Conservation (phyloP, 2,797 vertebrate genomes). For the Borostomias antarcticus region DNA sequence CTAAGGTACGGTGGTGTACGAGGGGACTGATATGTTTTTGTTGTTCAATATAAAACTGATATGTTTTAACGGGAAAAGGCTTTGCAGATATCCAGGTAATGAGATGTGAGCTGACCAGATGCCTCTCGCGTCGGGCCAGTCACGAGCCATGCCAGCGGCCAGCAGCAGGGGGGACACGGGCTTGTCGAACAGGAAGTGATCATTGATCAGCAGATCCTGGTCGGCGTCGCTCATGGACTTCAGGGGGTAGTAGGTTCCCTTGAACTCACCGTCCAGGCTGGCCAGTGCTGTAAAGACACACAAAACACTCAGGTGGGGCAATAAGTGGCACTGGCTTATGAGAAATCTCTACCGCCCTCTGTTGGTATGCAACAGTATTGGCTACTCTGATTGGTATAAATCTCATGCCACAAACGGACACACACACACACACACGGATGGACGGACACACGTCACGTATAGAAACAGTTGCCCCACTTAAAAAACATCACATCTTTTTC, state of each 20-base stretch:
- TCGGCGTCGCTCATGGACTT: conserved; percentile 82
- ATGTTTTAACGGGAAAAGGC: neutral
- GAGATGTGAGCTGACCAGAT: conserved; percentile 85
- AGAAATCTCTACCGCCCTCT: too few species aligned
- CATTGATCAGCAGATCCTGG: conserved; percentile 84
- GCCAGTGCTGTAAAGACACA: conserved; percentile 71
- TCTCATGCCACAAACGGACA: too few species aligned
- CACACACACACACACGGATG: neutral
- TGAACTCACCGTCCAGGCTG: conserved; percentile 84
- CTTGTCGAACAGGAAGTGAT: conserved; percentile 89
- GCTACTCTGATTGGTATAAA: too few species aligned
- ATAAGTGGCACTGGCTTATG: too few species aligned
- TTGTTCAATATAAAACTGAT: neutral
- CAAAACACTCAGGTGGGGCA: too few species aligned
- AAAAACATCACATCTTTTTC: neutral
- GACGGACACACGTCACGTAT: too few species aligned
- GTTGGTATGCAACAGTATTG: too few species aligned
- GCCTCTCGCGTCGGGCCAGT: conserved; percentile 85
- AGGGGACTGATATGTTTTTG: neutral
- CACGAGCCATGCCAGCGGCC: conserved; percentile 84
- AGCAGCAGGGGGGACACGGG: conserved; percentile 83
- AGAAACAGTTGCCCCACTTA: neutral
- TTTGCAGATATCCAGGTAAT: too few species aligned
- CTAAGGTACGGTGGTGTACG: neutral
- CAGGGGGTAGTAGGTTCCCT: conserved; percentile 85